Evolutionary conservation across 2,113 vertebrate genomes (phyloP).

Genomic region (Spilogale gracilis): DNA sequence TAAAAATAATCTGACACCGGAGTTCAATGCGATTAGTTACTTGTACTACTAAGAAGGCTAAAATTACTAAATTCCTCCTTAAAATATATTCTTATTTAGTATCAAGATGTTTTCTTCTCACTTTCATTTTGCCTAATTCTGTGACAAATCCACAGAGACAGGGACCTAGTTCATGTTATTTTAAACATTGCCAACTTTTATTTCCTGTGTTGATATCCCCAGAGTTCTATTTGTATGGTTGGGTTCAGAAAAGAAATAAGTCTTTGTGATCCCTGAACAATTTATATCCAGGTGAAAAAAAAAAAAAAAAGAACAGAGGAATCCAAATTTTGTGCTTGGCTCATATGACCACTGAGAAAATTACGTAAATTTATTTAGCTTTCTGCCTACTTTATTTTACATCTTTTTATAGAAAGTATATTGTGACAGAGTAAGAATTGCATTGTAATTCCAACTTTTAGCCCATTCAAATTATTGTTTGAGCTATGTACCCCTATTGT

Average conservation of each 20-base stretch:
- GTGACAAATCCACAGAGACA: neutral
- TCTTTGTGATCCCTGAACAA: neutral
- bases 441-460: neutral
- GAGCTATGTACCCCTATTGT: neutral
- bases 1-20: neutral
- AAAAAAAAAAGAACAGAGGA: neutral
- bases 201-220: neutral
- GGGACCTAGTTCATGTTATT: conserved; percentile 23
- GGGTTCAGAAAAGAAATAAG: conserved; percentile 28
- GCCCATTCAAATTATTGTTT: neutral
- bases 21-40: neutral
- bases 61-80: conserved; percentile 52
- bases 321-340: neutral
- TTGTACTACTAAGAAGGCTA: neutral
- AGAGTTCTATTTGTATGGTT: conserved; percentile 49
- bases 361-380: neutral
- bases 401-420: neutral
- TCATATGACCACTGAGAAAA: neutral
- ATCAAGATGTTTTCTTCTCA: neutral
- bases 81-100: conserved; percentile 13
- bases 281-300: neutral
- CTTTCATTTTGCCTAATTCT: conserved; percentile 39
- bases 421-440: neutral
- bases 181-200: conserved; percentile 60
- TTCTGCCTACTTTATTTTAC: neutral